These are phyloP conservation scores for Trematomus loennbergii DNA, from an alignment of 2,113 vertebrate species.

Conservation along the genomic window DNA sequence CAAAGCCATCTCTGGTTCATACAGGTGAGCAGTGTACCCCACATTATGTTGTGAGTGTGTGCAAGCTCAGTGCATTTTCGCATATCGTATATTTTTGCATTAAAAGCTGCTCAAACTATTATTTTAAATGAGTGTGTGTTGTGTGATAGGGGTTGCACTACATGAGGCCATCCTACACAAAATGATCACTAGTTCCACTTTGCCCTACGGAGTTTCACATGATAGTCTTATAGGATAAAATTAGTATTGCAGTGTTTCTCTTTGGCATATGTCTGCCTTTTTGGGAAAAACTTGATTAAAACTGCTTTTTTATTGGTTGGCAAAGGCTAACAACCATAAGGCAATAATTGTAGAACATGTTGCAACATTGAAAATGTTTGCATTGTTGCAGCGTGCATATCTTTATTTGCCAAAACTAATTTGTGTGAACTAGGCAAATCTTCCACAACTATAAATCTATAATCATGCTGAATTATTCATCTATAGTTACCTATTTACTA, in stretches of 20 bases:
- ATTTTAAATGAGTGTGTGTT: neutral
- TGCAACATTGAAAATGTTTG: too few relatives aligned
- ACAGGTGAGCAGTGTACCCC: slow-evolving; percentile 86
- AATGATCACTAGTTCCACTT: neutral
- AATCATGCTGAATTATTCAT: neutral
- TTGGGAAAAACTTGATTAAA: too few relatives aligned
- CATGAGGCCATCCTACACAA: neutral
- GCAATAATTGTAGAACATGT: neutral
- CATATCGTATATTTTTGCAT: neutral
- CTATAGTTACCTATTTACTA: neutral
- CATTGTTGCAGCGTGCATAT: neutral
- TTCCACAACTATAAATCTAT: neutral
- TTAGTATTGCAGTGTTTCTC: too few relatives aligned
- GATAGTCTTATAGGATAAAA: too few relatives aligned
- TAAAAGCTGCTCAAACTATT: neutral
- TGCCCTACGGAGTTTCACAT: neutral
- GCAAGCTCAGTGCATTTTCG: neutral
- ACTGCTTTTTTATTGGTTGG: too few relatives aligned
- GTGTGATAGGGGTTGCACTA: neutral
- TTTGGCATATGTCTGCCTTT: too few relatives aligned
- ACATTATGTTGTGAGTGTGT: neutral
- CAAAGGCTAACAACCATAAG: too few relatives aligned
- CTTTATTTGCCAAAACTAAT: neutral
- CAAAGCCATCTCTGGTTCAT: slow-evolving; percentile 92
- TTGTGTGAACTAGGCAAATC: neutral